Evolutionary conservation across 2,888 invertebrate genomes (phyloP).

Genomic region (Sphaeridia pumilis): DNA sequence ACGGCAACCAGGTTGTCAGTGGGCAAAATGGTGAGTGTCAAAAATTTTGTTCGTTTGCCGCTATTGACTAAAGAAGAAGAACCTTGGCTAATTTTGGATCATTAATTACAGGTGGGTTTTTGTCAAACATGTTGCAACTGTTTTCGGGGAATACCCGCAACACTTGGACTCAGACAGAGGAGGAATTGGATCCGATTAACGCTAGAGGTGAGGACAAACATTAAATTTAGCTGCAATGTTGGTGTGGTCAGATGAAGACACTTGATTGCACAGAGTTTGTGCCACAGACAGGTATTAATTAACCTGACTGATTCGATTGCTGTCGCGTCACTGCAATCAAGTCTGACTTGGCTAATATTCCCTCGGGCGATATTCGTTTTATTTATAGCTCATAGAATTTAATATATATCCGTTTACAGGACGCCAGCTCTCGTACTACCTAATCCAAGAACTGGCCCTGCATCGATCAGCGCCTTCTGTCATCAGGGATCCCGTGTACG

Average conservation of each 20-base stretch:
- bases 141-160: slow-evolving; percentile 1
- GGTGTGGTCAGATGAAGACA: too few relatives aligned
- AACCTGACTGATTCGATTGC: too few relatives aligned
- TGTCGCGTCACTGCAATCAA: too few relatives aligned
- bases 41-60: background rate
- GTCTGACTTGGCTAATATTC: too few relatives aligned
- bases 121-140: slow-evolving; percentile 1
- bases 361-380: background rate
- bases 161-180: slow-evolving; percentile 26
- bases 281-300: too few relatives aligned
- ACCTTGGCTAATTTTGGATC: background rate
- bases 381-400: background rate
- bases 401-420: slow-evolving; percentile 14
- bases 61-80: background rate
- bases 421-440: slow-evolving; percentile 20
- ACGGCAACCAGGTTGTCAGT: background rate
- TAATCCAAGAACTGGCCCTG: slow-evolving; percentile 31
- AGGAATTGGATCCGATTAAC: slow-evolving; percentile 24
- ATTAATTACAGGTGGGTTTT: slow-evolving; percentile 8
- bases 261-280: too few relatives aligned
- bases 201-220: slow-evolving; percentile 23
- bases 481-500: slow-evolving; percentile 40
- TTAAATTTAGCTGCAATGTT: too few relatives aligned
- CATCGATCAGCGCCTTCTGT: slow-evolving; percentile 13
- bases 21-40: background rate